A percentile compares a stretch with the other conserved stretches of the same genome.
phyloP scores from a whole-genome alignment of 1,140 invertebrate species.

The Aporrectodea caliginosa region DNA sequence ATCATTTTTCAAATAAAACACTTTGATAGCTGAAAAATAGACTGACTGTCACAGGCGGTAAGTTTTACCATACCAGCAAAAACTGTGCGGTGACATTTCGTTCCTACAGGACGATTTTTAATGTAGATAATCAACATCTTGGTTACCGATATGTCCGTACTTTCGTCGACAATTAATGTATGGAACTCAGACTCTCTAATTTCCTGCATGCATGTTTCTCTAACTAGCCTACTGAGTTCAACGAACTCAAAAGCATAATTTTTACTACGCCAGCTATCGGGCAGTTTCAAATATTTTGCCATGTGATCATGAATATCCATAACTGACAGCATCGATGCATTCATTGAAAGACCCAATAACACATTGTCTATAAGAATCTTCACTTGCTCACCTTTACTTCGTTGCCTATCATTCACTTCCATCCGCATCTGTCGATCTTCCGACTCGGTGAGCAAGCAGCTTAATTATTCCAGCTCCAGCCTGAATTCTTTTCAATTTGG shows the following conservation, averaged over 20 bases:
- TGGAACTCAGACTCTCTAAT: slow-evolving; percentile 17
- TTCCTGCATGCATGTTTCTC: slow-evolving; percentile 18
- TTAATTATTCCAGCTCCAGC: not conserved
- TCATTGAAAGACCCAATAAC: not conserved
- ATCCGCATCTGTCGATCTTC: not conserved
- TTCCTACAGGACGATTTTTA: slow-evolving; percentile 8
- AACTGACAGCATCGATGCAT: not conserved
- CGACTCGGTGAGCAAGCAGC: not conserved
- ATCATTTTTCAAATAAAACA: not conserved
- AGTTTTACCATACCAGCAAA: slow-evolving; percentile 23
- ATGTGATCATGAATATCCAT: not conserved
- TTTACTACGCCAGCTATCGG: not conserved
- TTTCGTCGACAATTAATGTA: slow-evolving; percentile 26
- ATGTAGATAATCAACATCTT: slow-evolving; percentile 26
- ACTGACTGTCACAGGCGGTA: slow-evolving; percentile 15
- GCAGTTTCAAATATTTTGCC: not conserved
- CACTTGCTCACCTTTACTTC: not conserved
- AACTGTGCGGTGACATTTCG: slow-evolving; percentile 17
- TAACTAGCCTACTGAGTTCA: slow-evolving; percentile 10
- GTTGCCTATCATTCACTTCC: not conserved
- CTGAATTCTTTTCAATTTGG: slow-evolving; percentile 5
- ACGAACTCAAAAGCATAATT: slow-evolving; percentile 27
- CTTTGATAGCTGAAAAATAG: slow-evolving; percentile 21
- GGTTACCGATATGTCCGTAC: slow-evolving; percentile 10
- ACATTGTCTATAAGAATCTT: not conserved